Conservation (phyloP, 1,140 invertebrate species). For the Harpegnathos saltator region DNA sequence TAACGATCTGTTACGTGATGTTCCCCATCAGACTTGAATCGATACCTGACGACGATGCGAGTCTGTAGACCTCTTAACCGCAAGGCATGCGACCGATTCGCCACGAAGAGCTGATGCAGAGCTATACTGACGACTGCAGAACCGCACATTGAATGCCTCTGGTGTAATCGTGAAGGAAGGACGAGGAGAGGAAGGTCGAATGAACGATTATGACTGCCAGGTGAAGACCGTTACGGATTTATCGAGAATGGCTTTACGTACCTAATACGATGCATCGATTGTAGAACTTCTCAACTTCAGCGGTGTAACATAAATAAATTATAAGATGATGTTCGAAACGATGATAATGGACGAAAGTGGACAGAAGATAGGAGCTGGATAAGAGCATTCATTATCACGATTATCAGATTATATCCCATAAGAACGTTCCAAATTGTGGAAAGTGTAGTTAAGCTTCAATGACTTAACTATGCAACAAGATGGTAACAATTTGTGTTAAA, state of each 20-base stretch:
- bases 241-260: neutral
- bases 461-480: no score
- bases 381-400: neutral
- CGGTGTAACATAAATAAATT: neutral
- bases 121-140: conserved; percentile 48
- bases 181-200: conserved; percentile 61
- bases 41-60: conserved; percentile 45
- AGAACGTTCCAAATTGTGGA: no score
- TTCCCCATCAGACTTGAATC: conserved; percentile 29
- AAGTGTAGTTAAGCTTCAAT: no score
- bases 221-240: conserved; percentile 61
- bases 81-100: conserved; percentile 72
- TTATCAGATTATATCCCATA: no score
- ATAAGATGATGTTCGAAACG: conserved; percentile 10
- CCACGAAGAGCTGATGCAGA: conserved; percentile 60
- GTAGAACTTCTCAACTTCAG: neutral
- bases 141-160: conserved; percentile 63
- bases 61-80: conserved; percentile 60
- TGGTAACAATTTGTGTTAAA: no score
- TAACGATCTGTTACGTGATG: conserved; percentile 34
- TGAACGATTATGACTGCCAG: conserved; percentile 45
- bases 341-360: conserved; percentile 2
- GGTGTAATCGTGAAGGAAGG: conserved; percentile 62
- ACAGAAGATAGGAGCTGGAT: neutral
- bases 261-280: conserved; percentile 3